Conservation (phyloP, 2,113 vertebrate genomes). For the Amblyornis subalaris region DNA sequence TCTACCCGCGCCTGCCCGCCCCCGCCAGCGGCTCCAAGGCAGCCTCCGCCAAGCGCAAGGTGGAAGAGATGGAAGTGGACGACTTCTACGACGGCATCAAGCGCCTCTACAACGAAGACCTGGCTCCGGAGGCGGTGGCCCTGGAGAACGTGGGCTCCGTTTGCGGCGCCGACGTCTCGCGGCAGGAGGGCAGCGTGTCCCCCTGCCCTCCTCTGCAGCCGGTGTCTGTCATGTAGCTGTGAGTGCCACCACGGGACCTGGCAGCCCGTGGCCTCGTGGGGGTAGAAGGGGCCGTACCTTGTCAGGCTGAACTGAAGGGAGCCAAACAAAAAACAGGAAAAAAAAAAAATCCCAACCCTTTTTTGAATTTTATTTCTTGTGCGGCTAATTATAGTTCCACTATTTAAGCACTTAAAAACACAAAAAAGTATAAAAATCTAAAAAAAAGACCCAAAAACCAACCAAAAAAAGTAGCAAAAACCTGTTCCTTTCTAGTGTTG, state of each 20-base stretch:
- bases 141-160: conserved; percentile 64
- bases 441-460: conserved; percentile 67
- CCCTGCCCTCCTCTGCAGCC: conserved; percentile 93
- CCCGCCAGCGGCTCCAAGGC: conserved; percentile 73
- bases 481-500: conserved; percentile 66
- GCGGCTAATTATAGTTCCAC: conserved; percentile 75
- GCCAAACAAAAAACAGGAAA: conserved; percentile 43
- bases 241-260: neutral
- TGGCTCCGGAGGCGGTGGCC: conserved; percentile 67
- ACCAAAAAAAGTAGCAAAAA: conserved; percentile 73
- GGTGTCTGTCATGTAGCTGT: conserved; percentile 80
- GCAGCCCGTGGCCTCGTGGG: neutral
- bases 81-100: conserved; percentile 96
- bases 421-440: conserved; percentile 66
- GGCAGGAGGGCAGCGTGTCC: conserved; percentile 78
- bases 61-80: conserved; percentile 96
- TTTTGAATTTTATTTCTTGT: conserved; percentile 45
- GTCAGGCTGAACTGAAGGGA: conserved; percentile 77
- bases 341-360: neutral
- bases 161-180: conserved; percentile 67
- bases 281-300: conserved; percentile 56
- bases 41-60: conserved; percentile 89
- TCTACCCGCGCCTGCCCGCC: conserved; percentile 68
- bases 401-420: conserved; percentile 76
- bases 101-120: conserved; percentile 93